phyloP scores from a whole-genome alignment of 2,113 vertebrate genomes.

The Zootoca vivipara region DNA sequence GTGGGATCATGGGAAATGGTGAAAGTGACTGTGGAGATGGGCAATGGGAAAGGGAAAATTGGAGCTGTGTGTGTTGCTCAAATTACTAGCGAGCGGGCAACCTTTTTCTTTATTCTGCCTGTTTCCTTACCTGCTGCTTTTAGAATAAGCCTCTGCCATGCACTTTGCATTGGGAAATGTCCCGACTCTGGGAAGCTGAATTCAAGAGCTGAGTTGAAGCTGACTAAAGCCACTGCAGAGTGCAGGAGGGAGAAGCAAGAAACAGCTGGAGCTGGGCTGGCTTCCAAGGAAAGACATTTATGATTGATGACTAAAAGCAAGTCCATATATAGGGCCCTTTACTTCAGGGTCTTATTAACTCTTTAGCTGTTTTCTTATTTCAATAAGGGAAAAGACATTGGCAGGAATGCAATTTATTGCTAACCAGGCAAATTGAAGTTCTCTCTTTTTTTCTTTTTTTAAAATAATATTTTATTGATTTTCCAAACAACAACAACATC shows the following conservation, averaged over 20 bases:
- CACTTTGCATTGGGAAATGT: conserved; percentile 40
- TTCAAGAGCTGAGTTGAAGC: conserved; percentile 45
- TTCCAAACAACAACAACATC: too few relatives aligned
- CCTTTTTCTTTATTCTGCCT: too few relatives aligned
- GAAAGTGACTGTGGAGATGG: background rate
- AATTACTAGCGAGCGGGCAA: too few relatives aligned
- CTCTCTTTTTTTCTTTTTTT: too few relatives aligned
- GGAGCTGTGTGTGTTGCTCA: too few relatives aligned
- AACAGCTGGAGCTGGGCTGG: conserved; percentile 32
- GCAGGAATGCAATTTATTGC: conserved; percentile 12
- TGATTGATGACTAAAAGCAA: conserved; percentile 46
- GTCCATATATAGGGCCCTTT: background rate
- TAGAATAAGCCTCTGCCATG: background rate
- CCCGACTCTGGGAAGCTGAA: conserved; percentile 32
- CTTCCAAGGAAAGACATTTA: conserved; percentile 30
- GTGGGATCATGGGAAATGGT: background rate
- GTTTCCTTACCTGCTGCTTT: too few relatives aligned
- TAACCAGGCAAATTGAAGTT: background rate
- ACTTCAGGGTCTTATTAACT: conserved; percentile 43
- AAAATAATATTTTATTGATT: too few relatives aligned
- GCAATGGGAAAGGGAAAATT: too few relatives aligned
- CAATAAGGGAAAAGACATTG: background rate
- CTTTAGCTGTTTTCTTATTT: conserved; percentile 7
- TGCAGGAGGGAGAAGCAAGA: conserved; percentile 38
- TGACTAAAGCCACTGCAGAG: background rate